Percentiles rank a stretch among this genome's conserved stretches.
Conservation (phyloP, 1,140 invertebrate genomes). For the Drosophila kikkawai region DNA sequence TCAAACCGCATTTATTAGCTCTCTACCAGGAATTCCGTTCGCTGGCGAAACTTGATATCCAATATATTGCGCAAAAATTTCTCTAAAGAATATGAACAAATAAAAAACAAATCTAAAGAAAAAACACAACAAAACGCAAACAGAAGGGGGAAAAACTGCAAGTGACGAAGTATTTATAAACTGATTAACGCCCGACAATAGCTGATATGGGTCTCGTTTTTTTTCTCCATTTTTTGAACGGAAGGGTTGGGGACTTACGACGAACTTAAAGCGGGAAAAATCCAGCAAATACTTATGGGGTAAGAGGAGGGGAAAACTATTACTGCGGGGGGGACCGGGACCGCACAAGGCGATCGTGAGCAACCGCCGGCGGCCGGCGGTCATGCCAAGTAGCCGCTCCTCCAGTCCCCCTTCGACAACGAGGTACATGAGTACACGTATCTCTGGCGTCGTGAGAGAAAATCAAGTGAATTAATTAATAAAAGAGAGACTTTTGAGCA, state of each 20-base stretch:
- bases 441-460: conserved; percentile 30
- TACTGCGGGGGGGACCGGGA: neutral
- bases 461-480: conserved; percentile 50
- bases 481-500: neutral
- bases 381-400: conserved; percentile 70
- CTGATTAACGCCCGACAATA: conserved; percentile 78
- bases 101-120: conserved; percentile 3
- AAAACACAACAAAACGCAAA: conserved; percentile 13
- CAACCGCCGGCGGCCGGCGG: conserved; percentile 51
- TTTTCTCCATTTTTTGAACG: neutral
- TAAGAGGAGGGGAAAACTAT: neutral
- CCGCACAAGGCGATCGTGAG: conserved; percentile 61
- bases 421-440: neutral
- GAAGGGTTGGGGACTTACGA: neutral
- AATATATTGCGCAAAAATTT: conserved; percentile 49
- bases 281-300: neutral
- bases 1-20: conserved; percentile 79
- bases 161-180: conserved; percentile 82
- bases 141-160: conserved; percentile 58
- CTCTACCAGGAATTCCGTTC: conserved; percentile 64
- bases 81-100: conserved; percentile 45
- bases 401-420: conserved; percentile 30
- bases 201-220: conserved; percentile 69
- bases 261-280: conserved; percentile 24
- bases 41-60: conserved; percentile 54